phyloP scores from a whole-genome alignment of 2,888 invertebrate genomes.

The Bellardia pandia region DNA sequence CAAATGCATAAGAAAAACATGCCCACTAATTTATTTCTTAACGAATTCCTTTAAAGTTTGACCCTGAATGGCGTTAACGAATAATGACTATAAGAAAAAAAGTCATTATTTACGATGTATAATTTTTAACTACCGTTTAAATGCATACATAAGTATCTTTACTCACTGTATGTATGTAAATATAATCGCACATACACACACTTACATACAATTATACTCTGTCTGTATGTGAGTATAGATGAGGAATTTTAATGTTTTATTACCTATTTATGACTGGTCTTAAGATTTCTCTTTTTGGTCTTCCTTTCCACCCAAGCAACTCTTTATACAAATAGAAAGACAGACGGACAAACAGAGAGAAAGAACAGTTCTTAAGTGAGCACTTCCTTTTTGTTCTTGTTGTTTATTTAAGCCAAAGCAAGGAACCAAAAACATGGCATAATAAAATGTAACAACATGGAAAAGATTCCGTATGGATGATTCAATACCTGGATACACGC shows the following conservation, averaged over 20 bases:
- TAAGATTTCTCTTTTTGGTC: constrained; percentile 19
- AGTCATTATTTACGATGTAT: constrained; percentile 67
- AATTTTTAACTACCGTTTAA: constrained; percentile 70
- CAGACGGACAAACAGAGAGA: constrained; percentile 9
- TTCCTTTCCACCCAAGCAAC: constrained; percentile 74
- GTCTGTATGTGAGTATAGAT: constrained; percentile 12
- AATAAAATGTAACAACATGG: constrained; percentile 49
- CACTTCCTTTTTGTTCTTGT: constrained; percentile 71
- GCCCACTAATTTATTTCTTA: constrained; percentile 32
- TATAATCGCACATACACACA: neutral
- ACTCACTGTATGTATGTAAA: neutral
- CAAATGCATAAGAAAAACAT: constrained; percentile 45
- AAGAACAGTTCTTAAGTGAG: constrained; percentile 72
- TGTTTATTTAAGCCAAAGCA: constrained; percentile 33
- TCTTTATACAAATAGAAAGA: neutral
- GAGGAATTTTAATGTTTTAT: constrained; percentile 54
- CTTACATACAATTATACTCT: neutral
- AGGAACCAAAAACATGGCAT: constrained; percentile 21
- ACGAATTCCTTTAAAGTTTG: constrained; percentile 44
- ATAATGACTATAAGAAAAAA: constrained; percentile 45
- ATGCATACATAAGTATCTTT: constrained; percentile 19
- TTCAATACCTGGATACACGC: constrained; percentile 47
- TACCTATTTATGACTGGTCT: constrained; percentile 41
- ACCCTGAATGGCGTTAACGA: constrained; percentile 69
- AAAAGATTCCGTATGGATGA: constrained; percentile 49